Evolutionary conservation across 1,140 invertebrate genomes (phyloP).

Genomic region (Psix sp.): DNA sequence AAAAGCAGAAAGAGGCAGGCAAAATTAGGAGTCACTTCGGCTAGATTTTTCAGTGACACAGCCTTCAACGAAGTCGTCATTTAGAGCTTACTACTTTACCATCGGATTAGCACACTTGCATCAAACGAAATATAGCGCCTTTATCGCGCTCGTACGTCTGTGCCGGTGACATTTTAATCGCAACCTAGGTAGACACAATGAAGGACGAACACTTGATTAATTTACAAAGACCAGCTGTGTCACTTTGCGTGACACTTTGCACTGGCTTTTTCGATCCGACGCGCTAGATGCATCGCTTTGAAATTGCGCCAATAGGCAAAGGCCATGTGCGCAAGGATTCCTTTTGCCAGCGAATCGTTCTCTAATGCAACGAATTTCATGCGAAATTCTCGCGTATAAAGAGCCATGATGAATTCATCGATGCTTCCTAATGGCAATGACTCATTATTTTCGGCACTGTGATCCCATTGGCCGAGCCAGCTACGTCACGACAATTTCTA

Average conservation of each 20-base stretch:
- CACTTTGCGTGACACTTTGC: constrained; percentile 61
- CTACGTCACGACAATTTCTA: no score
- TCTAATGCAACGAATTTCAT: constrained; percentile 23
- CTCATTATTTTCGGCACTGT: no score
- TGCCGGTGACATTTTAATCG: constrained; percentile 56
- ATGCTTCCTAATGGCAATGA: no score
- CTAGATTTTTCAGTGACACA: constrained; percentile 14
- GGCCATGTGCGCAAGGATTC: constrained; percentile 23
- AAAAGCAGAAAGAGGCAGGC: neutral
- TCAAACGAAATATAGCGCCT: constrained; percentile 41
- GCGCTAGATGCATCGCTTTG: constrained; percentile 29
- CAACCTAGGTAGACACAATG: constrained; percentile 55
- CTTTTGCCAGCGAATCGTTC: constrained; percentile 43
- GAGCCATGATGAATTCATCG: no score
- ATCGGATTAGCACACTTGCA: constrained; percentile 54
- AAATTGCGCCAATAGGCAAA: constrained; percentile 43
- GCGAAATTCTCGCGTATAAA: constrained; percentile 26
- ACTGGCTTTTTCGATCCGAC: constrained; percentile 46
- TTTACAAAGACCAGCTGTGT: constrained; percentile 67
- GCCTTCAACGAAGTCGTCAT: constrained; percentile 34
- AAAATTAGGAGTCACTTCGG: neutral
- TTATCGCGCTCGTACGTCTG: constrained; percentile 29
- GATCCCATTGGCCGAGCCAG: no score
- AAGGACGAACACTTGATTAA: constrained; percentile 64
- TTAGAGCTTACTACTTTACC: constrained; percentile 45